Evolutionary conservation across 2,888 invertebrate genomes (phyloP), one percentile per base, ranked within the genome.

Genomic region (Xiphydria camelus): DNA sequence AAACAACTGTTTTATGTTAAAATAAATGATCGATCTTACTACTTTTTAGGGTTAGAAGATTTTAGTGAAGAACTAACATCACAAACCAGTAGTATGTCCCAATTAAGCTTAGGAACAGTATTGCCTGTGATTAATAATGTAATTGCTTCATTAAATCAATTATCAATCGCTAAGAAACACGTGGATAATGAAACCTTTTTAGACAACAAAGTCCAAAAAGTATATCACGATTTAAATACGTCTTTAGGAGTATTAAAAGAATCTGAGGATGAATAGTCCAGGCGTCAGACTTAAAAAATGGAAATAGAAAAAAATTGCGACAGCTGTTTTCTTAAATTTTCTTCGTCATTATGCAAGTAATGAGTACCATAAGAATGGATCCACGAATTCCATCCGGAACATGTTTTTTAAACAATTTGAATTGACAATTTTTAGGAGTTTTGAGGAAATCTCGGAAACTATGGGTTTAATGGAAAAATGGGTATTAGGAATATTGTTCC

Each of bases 61-160:
- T 2, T 31, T 12, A 31, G 31, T 31, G 32, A 33, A 41, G 31
- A 33, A 31, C 19, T 41, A 33, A 32, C 41, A 20, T 33, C 33
- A 20, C 41, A 41, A 41, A 41, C 41, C 15, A 32, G 41, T 41
- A 32, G 41, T 22, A 20, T 41, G 41, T 33, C 32, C 33, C 41
- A 41, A 33, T 33, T 41, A 15, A 33, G 41, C 20, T 33, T 41
- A 41, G 41, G 15, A 12, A 37, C 37, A 14, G 37, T 25, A 26
- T 25, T 37, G 36, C 36, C 36, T 26, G 20, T 43, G 29, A 37
- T 43, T 10, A 37, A 37, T 43, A 37, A 43, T 37, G 43, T 37
- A 43, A 26, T 43, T n/a, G 43, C 43, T 9, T 43, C 29, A 43
- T 26, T 43, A 14, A 37, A 36, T n/a, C 21, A 43, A 42, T 42